phyloP scores from a whole-genome alignment of 2,113 vertebrate genomes.

The Naja naja region DNA sequence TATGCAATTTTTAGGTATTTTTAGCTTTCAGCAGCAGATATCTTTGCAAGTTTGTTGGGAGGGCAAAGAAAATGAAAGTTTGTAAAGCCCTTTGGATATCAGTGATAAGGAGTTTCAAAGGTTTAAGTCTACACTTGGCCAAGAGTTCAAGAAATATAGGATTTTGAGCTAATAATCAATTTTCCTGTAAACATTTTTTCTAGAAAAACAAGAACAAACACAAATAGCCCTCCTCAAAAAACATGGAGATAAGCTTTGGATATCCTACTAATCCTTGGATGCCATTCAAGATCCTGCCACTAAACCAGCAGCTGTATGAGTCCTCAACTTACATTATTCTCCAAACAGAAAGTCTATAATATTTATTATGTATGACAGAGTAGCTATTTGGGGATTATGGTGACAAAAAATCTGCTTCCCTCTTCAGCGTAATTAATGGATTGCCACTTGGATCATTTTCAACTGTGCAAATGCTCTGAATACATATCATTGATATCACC shows the following conservation, averaged over 20 bases:
- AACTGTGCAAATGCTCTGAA: not conserved
- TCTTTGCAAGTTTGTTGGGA: not conserved
- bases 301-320: not conserved
- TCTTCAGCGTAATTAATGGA: slow-evolving; percentile 24
- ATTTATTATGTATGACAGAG: not conserved
- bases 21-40: not conserved
- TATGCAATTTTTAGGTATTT: not conserved
- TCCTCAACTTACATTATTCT: not conserved
- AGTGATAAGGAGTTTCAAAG: not conserved
- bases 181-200: too few species aligned
- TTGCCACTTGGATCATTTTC: not conserved
- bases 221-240: not conserved
- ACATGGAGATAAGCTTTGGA: not conserved
- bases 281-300: not conserved
- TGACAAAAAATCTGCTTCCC: not conserved
- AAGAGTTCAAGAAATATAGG: not conserved
- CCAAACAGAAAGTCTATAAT: not conserved
- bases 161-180: not conserved
- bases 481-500: not conserved
- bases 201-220: not conserved
- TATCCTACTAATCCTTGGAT: not conserved
- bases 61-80: not conserved
- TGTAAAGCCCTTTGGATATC: not conserved
- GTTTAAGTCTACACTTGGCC: not conserved
- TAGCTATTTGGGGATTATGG: not conserved